Evolutionary conservation across 2,888 invertebrate species (phyloP).

Genomic region (Chouioia cunea): DNA sequence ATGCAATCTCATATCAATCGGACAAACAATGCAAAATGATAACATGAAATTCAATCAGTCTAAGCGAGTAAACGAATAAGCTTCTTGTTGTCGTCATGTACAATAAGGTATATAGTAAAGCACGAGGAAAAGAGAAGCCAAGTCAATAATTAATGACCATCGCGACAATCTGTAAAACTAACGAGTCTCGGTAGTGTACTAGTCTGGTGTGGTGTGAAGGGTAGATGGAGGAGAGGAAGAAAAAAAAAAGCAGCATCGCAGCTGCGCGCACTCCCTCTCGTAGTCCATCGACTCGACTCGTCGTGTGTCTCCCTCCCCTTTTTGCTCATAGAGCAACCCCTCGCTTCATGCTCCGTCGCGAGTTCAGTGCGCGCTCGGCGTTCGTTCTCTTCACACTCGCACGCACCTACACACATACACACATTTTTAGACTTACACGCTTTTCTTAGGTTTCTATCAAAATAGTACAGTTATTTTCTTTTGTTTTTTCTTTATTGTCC

Average conservation of each 20-base stretch:
- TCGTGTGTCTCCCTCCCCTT: not conserved
- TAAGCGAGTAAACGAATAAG: too few relatives aligned
- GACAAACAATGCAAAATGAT: too few relatives aligned
- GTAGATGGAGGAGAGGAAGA: too few relatives aligned
- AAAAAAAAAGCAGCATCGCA: not conserved
- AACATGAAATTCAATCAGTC: too few relatives aligned
- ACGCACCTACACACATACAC: not conserved
- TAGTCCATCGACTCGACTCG: not conserved
- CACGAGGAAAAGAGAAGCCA: too few relatives aligned
- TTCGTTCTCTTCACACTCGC: not conserved
- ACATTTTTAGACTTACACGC: not conserved
- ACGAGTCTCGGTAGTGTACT: too few relatives aligned
- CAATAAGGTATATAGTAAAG: too few relatives aligned
- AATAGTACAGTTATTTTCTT: not conserved
- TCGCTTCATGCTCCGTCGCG: not conserved
- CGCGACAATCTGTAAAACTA: too few relatives aligned
- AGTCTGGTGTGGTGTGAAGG: too few relatives aligned
- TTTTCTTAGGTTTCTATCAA: not conserved
- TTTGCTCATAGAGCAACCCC: not conserved
- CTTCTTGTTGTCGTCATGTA: too few relatives aligned
- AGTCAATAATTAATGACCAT: too few relatives aligned
- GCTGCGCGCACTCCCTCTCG: not conserved
- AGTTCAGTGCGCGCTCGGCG: slow-evolving; percentile 11
- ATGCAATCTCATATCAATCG: too few relatives aligned
- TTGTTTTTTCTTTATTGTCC: not conserved